Conservation (phyloP, 2,113 vertebrate genomes). For the Poeciliopsis occidentalis region DNA sequence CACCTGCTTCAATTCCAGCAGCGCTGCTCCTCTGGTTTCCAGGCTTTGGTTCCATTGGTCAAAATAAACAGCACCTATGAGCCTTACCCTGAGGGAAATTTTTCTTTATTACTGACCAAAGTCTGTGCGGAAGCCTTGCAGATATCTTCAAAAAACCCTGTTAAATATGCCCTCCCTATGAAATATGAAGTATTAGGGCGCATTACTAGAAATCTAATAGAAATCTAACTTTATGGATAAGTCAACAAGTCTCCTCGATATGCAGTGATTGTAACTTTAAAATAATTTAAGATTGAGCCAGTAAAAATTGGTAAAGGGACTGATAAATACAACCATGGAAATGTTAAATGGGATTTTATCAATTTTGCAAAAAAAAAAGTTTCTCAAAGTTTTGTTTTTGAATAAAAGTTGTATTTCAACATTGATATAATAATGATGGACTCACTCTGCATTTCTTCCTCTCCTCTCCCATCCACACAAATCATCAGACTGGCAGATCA, state of each 20-base stretch:
- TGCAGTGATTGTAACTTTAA: conserved; percentile 7
- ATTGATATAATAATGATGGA: background rate
- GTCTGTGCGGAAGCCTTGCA: conserved; percentile 61
- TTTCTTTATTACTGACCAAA: conserved; percentile 73
- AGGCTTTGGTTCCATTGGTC: conserved; percentile 70
- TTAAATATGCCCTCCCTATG: conserved; percentile 56
- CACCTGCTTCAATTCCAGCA: conserved; percentile 75
- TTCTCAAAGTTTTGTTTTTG: background rate
- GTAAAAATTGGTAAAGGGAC: background rate
- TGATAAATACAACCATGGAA: background rate
- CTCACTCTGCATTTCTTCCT: too few relatives aligned
- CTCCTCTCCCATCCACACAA: too few relatives aligned
- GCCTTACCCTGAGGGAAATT: conserved; percentile 67
- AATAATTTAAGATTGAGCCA: conserved; percentile 6
- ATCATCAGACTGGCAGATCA: too few relatives aligned
- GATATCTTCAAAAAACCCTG: conserved; percentile 63
- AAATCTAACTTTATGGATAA: conserved; percentile 42
- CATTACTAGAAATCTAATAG: conserved; percentile 55
- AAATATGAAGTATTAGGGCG: conserved; percentile 67
- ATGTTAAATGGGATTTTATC: background rate
- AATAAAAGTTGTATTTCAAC: background rate
- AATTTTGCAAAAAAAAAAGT: background rate
- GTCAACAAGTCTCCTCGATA: conserved; percentile 40
- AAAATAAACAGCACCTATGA: conserved; percentile 71
- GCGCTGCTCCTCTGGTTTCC: conserved; percentile 63